These are phyloP conservation scores for Diachrysia chrysitis DNA, from an alignment of 2,888 invertebrate species.

Conservation along the genomic window DNA sequence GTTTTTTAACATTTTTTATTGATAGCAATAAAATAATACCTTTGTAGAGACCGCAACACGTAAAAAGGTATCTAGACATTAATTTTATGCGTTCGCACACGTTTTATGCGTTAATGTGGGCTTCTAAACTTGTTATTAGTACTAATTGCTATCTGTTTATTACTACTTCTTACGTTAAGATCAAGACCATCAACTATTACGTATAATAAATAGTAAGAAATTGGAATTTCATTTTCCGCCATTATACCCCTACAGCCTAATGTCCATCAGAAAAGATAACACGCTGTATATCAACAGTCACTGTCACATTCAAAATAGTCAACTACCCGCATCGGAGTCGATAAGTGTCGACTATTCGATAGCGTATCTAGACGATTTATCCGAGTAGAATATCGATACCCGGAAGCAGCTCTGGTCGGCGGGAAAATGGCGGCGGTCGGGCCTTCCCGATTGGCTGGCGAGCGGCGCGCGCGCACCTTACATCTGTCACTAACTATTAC, in stretches of 20 bases:
- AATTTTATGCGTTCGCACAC: constrained; percentile 51
- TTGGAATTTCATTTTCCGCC: constrained; percentile 16
- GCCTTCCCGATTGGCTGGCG: constrained; percentile 64
- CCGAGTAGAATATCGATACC: constrained; percentile 61
- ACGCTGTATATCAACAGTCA: constrained; percentile 55
- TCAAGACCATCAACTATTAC: constrained; percentile 18
- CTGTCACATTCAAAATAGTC: constrained; percentile 59
- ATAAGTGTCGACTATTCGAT: constrained; percentile 65
- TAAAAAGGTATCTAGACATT: constrained; percentile 51
- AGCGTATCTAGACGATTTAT: constrained; percentile 63
- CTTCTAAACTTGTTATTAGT: constrained; percentile 50
- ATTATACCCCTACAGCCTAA: constrained; percentile 22
- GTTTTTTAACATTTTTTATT: constrained; percentile 53
- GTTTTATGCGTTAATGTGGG: constrained; percentile 51
- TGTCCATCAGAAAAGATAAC: constrained; percentile 48
- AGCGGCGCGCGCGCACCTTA: constrained; percentile 64
- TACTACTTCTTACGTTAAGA: constrained; percentile 22
- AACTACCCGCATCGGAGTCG: constrained; percentile 54
- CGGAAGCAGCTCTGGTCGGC: constrained; percentile 62
- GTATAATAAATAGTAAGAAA: constrained; percentile 19
- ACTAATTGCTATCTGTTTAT: constrained; percentile 34
- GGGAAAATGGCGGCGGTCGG: constrained; percentile 70
- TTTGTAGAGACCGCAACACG: constrained; percentile 50
- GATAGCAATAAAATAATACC: constrained; percentile 53
- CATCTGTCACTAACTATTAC: constrained; percentile 74